phyloP scores from a whole-genome alignment of 2,113 vertebrate genomes.

The Otus sunia region DNA sequence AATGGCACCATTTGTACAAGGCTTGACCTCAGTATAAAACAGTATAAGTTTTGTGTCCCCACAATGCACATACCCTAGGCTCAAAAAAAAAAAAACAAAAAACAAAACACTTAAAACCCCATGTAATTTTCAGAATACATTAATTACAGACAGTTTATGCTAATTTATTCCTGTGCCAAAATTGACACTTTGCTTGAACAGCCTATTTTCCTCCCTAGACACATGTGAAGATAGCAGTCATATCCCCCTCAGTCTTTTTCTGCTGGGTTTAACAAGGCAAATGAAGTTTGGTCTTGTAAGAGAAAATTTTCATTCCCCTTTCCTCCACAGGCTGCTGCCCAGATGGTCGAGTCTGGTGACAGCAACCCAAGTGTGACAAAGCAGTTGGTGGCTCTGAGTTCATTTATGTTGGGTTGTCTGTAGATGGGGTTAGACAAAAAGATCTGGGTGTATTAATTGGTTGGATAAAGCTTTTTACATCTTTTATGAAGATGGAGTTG shows the following conservation, averaged over 20 bases:
- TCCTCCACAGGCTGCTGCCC: not conserved
- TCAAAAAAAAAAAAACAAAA: not conserved
- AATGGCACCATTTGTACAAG: fast-evolving
- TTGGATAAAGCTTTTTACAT: not conserved
- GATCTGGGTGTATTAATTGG: not conserved
- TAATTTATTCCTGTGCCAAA: not conserved
- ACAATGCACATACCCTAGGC: not conserved
- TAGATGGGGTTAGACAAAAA: not conserved
- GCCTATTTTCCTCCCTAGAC: not conserved
- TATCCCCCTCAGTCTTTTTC: not conserved
- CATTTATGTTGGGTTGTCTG: not conserved
- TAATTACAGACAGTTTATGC: not conserved
- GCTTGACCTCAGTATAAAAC: not conserved
- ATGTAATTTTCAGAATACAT: not conserved
- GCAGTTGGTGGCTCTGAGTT: not conserved
- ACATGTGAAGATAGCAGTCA: not conserved
- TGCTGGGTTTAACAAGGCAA: not conserved
- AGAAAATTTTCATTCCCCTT: not conserved
- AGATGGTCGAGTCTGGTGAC: fast-evolving
- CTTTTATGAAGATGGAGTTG: not conserved
- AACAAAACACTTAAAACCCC: not conserved
- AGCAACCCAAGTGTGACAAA: not conserved
- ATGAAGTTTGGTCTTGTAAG: not conserved
- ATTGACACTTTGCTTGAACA: not conserved
- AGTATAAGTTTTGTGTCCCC: not conserved